Evolutionary conservation across 2,888 invertebrate species (phyloP).

Genomic region (Aphelenchoides bicaudatus): DNA sequence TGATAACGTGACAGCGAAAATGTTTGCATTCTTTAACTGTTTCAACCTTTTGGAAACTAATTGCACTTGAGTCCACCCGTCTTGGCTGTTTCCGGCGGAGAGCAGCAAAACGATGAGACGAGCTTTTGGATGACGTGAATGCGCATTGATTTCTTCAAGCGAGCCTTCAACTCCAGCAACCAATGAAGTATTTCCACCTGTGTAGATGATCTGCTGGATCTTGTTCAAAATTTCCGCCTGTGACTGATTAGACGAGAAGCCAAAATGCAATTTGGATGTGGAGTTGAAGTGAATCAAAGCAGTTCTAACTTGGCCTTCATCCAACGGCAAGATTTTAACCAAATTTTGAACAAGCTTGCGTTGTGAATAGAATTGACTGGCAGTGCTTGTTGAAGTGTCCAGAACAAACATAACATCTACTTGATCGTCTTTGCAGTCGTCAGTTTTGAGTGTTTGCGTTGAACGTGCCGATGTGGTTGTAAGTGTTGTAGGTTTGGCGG

Average conservation of each 20-base stretch:
- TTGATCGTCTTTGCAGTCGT: constrained; percentile 35
- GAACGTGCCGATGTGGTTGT: too few species aligned
- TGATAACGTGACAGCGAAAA: constrained; percentile 39
- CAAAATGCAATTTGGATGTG: too few species aligned
- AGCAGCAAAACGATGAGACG: constrained; percentile 37
- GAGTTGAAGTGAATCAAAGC: too few species aligned
- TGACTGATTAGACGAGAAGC: too few species aligned
- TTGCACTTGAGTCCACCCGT: constrained; percentile 36
- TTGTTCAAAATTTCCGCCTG: constrained; percentile 29
- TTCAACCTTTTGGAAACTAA: constrained; percentile 29
- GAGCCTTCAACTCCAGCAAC: constrained; percentile 31
- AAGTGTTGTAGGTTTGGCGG: too few species aligned
- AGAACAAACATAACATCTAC: constrained; percentile 46
- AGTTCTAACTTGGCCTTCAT: too few species aligned
- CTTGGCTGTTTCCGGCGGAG: constrained; percentile 41
- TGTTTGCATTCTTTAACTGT: constrained; percentile 29
- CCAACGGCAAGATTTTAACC: constrained; percentile 1
- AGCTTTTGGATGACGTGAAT: too few species aligned
- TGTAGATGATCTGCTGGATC: constrained; percentile 33
- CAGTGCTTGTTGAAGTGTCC: constrained; percentile 27
- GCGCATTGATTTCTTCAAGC: constrained; percentile 23
- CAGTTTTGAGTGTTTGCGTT: constrained; percentile 7
- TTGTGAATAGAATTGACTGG: background rate
- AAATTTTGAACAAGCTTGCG: background rate
- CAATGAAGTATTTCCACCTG: constrained; percentile 36